These are phyloP conservation scores for Cephalophus harveyi DNA, from an alignment of 2,113 vertebrate species.

Conservation along the genomic window DNA sequence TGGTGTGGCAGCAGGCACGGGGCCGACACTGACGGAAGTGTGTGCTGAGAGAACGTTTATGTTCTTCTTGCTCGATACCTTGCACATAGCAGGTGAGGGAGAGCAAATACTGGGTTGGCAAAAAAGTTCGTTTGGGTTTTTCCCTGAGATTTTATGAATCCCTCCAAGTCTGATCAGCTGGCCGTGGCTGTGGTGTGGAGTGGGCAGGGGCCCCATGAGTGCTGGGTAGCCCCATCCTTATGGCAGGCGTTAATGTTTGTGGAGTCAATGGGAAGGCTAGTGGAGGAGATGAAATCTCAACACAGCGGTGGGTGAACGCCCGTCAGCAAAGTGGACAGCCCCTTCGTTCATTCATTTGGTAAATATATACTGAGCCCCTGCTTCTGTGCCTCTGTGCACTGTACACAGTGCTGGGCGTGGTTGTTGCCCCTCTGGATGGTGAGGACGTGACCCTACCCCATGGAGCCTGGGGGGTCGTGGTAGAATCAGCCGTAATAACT, in stretches of 20 bases:
- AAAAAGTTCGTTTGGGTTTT: not conserved
- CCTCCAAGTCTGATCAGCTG: accelerated
- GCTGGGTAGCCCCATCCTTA: accelerated
- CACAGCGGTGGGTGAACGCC: accelerated
- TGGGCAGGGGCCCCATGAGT: accelerated
- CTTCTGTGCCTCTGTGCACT: not conserved
- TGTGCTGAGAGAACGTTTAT: not conserved
- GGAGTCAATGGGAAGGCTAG: not conserved
- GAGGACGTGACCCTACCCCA: not conserved
- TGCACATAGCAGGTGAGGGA: not conserved
- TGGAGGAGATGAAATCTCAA: not conserved
- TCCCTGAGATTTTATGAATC: not conserved
- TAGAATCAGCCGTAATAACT: not conserved
- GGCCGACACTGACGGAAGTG: accelerated
- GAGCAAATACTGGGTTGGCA: too few species aligned
- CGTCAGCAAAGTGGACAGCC: not conserved
- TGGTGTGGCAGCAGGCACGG: accelerated
- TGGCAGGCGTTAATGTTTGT: not conserved
- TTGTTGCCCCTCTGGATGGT: accelerated
- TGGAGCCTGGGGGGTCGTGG: not conserved
- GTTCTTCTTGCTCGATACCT: not conserved
- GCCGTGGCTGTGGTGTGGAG: accelerated
- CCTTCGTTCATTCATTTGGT: not conserved
- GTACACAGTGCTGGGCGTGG: not conserved
- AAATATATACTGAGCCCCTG: accelerated